Conservation (phyloP, 2,113 vertebrate species). For the Xiphophorus maculatus region DNA sequence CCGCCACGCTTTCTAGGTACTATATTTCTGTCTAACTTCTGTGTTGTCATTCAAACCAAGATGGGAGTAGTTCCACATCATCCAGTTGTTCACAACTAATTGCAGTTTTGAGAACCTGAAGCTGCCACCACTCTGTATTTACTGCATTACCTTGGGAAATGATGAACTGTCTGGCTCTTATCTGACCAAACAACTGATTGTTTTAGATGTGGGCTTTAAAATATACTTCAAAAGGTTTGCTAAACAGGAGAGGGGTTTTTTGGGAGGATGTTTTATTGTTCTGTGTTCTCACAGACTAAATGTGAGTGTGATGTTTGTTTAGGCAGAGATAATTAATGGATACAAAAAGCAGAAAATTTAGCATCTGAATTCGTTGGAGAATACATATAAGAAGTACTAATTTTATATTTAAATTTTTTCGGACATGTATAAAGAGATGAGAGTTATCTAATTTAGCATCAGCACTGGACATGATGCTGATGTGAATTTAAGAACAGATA, state of each 20-base stretch:
- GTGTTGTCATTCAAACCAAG: neutral
- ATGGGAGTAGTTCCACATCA: neutral
- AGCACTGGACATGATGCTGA: neutral
- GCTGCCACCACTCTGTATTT: neutral
- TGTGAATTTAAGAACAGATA: neutral
- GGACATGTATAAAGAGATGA: neutral
- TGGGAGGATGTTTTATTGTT: neutral
- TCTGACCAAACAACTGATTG: constrained; percentile 1
- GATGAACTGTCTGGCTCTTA: constrained; percentile 1
- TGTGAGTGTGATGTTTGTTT: neutral
- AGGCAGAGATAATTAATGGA: neutral
- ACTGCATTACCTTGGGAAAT: neutral
- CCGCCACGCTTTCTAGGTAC: neutral
- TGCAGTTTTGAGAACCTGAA: neutral
- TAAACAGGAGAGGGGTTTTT: neutral
- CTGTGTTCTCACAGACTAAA: neutral
- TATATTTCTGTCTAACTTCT: neutral
- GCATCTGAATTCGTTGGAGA: no score
- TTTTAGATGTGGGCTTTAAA: neutral
- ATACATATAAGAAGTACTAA: no score
- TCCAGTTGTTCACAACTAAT: neutral
- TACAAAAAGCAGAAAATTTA: no score
- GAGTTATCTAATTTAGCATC: neutral
- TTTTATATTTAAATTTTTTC: neutral
- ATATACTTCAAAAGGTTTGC: neutral